These are phyloP conservation scores for Pomatorhinus ruficollis DNA, from an alignment of 2,113 vertebrate genomes.

Conservation along the genomic window DNA sequence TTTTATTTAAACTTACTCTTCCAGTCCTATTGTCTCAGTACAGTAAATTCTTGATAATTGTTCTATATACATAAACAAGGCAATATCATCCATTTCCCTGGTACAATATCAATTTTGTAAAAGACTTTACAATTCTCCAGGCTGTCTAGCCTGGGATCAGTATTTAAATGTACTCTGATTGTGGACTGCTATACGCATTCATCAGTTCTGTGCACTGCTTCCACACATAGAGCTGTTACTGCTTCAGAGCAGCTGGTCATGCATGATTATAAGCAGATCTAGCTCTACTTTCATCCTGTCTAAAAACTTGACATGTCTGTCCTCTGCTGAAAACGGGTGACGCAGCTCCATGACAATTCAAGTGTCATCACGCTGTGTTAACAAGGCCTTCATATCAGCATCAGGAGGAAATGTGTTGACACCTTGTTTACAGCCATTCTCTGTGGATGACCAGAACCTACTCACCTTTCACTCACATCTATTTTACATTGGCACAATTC, in stretches of 20 bases:
- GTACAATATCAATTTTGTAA: neutral
- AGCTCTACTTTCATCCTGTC: constrained; percentile 28
- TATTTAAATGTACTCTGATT: neutral
- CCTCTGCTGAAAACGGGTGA: constrained; percentile 7
- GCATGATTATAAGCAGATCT: constrained; percentile 35
- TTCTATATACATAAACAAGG: neutral
- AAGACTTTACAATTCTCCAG: neutral
- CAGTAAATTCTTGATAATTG: neutral
- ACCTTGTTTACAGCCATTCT: constrained; percentile 32
- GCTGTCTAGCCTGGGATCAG: neutral
- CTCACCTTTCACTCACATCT: neutral
- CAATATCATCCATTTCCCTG: neutral
- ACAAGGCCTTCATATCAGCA: neutral
- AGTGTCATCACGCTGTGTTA: constrained; percentile 10
- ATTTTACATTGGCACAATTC: neutral
- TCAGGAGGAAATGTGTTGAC: constrained; percentile 12
- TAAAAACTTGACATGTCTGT: constrained; percentile 18
- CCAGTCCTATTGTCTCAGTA: neutral
- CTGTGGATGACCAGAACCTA: neutral
- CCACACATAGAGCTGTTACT: neutral
- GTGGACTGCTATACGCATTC: neutral
- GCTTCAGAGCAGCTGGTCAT: constrained; percentile 12
- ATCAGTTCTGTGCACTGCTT: neutral
- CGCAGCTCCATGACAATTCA: neutral
- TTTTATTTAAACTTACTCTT: neutral